Percentiles rank a stretch among this genome's conserved stretches.
Evolutionary conservation across 2,888 invertebrate genomes (phyloP).

Genomic region (Polyommatus icarus): DNA sequence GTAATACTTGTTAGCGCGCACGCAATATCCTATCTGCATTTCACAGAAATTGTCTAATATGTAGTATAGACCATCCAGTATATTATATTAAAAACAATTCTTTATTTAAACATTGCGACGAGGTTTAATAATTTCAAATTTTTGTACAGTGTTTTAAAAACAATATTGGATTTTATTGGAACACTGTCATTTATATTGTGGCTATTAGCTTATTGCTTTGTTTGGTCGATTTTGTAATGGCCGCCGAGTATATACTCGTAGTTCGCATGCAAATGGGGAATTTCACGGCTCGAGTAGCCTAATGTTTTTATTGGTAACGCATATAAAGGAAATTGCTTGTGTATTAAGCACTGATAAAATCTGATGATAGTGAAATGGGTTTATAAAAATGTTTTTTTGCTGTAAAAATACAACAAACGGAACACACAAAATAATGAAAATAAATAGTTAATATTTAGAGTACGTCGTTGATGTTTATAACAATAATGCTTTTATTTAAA

Average conservation of each 20-base stretch:
- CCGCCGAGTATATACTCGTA: constrained; percentile 3
- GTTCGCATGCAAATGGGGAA: constrained; percentile 42
- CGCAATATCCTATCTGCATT: no score
- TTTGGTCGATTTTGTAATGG: constrained; percentile 31
- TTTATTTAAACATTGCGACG: not conserved
- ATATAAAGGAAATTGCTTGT: constrained; percentile 49
- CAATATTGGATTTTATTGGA: not conserved
- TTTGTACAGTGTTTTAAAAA: not conserved
- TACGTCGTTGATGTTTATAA: not conserved
- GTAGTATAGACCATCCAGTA: no score
- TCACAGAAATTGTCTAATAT: no score
- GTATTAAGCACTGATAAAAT: constrained; percentile 22
- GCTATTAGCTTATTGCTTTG: constrained; percentile 25
- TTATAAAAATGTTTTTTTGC: constrained; percentile 19
- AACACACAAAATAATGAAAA: not conserved
- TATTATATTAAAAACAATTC: no score
- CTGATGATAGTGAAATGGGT: constrained; percentile 24
- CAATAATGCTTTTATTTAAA: not conserved
- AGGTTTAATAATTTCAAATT: not conserved
- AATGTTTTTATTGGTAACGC: constrained; percentile 58
- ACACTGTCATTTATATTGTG: not conserved
- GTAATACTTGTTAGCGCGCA: no score
- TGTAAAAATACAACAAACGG: not conserved
- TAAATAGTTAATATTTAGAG: not conserved
- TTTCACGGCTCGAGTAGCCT: constrained; percentile 52